These are phyloP conservation scores for Tauraco hartlaubi DNA, from an alignment of 2,797 vertebrate genomes.

Conservation along the genomic window DNA sequence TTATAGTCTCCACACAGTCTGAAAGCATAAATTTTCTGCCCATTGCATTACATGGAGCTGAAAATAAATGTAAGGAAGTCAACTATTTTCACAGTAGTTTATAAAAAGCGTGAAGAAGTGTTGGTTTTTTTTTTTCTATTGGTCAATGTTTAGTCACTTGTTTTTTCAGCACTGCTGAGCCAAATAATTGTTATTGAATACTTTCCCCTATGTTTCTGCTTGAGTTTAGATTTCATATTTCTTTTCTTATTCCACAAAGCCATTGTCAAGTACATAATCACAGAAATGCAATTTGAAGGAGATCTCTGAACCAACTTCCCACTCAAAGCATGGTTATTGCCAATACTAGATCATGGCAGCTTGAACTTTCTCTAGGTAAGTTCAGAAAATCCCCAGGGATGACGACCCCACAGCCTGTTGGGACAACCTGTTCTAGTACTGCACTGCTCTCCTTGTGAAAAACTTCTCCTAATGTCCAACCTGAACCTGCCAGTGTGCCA, in stretches of 20 bases:
- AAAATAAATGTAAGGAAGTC: not conserved
- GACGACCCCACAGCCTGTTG: not conserved
- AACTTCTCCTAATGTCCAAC: not conserved
- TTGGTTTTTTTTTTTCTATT: fast-evolving
- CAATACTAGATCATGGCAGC: not conserved
- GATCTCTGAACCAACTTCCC: not conserved
- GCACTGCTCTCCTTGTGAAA: not conserved
- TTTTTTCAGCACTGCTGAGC: not conserved
- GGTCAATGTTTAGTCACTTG: not conserved
- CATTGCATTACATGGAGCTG: not conserved
- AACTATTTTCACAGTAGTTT: not conserved
- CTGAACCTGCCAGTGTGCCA: not conserved
- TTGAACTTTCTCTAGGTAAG: not conserved
- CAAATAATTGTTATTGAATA: not conserved
- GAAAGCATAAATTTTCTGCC: not conserved
- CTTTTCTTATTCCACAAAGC: not conserved
- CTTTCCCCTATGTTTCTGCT: not conserved
- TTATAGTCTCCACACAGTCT: not conserved
- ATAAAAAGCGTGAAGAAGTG: not conserved
- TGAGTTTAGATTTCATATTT: not conserved
- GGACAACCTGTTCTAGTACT: not conserved
- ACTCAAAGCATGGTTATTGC: not conserved
- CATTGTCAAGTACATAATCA: not conserved
- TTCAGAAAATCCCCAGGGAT: not conserved
- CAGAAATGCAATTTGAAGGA: not conserved